Percentiles rank a stretch among this genome's conserved stretches.
phyloP scores from a whole-genome alignment of 2,888 invertebrate species.

The Timandra comae region DNA sequence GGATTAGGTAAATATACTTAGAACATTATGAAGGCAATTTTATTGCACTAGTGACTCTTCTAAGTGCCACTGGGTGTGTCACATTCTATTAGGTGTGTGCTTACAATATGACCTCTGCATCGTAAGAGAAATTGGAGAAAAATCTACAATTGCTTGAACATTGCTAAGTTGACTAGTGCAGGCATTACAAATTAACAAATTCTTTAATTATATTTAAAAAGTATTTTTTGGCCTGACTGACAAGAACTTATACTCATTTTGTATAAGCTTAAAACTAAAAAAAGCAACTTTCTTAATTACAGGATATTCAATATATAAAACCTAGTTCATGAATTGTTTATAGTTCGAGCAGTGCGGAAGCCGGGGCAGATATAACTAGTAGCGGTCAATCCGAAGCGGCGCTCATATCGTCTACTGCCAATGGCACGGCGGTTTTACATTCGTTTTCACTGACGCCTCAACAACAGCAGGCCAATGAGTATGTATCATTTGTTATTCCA shows the following conservation, averaged over 20 bases:
- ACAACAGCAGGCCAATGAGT: constrained; percentile 60
- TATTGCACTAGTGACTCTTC: too few species aligned
- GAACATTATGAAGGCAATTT: too few species aligned
- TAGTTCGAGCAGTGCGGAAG: constrained; percentile 70
- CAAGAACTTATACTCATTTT: background rate
- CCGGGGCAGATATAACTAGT: constrained; percentile 63
- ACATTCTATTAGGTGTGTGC: too few species aligned
- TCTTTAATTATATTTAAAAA: background rate
- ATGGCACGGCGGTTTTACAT: constrained; percentile 56
- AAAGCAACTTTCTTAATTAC: too few species aligned
- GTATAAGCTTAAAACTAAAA: background rate
- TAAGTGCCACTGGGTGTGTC: too few species aligned
- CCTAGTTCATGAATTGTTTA: constrained; percentile 1
- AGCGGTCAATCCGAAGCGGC: constrained; percentile 61
- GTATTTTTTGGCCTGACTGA: constrained; percentile 1
- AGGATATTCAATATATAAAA: too few species aligned
- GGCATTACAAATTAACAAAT: background rate
- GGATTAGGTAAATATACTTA: constrained; percentile 55
- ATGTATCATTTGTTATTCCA: constrained; percentile 25
- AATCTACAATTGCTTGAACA: too few species aligned
- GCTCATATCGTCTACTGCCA: constrained; percentile 63
- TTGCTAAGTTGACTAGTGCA: too few species aligned
- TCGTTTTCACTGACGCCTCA: constrained; percentile 58
- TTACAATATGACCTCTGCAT: too few species aligned
- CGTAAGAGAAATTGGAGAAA: too few species aligned